A percentile compares a stretch with the other conserved stretches of the same genome.
phyloP scores from a whole-genome alignment of 37 sponge, comb jelly and placozoan species.

The Cliona cf. orientalis region DNA sequence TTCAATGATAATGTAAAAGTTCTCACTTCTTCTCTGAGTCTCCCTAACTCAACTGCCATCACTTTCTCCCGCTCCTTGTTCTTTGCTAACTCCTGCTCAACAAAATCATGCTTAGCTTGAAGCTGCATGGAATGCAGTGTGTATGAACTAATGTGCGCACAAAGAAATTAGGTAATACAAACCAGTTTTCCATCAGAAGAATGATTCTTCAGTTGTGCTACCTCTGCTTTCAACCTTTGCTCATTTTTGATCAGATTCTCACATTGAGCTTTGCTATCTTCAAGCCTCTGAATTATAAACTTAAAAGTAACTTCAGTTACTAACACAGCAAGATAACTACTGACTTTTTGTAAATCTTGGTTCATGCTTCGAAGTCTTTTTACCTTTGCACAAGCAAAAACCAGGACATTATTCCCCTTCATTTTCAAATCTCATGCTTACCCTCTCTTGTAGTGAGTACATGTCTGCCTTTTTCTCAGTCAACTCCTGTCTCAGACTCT shows the following conservation, averaged over 20 bases:
- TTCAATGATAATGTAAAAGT: too few relatives aligned
- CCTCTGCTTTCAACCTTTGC: conserved; percentile 17
- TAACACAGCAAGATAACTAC: neutral
- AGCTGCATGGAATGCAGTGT: neutral
- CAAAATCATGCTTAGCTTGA: conserved; percentile 6
- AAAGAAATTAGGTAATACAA: neutral
- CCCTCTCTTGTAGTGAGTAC: conserved; percentile 23
- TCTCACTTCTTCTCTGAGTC: conserved; percentile 12
- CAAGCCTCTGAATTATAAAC: conserved; percentile 6
- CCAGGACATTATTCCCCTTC: too few relatives aligned
- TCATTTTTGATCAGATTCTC: neutral
- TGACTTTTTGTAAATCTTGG: conserved; percentile 31
- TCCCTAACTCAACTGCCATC: conserved; percentile 12
- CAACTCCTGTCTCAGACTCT: conserved; percentile 4
- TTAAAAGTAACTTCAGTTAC: neutral
- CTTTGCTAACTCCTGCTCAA: conserved; percentile 9
- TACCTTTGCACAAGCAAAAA: conserved; percentile 2
- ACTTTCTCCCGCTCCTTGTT: conserved; percentile 12
- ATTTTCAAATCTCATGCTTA: neutral
- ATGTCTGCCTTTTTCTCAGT: conserved; percentile 3
- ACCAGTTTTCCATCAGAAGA: conserved; percentile 18
- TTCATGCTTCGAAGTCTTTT: conserved; percentile 3
- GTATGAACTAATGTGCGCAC: neutral
- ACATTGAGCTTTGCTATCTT: conserved; percentile 1
- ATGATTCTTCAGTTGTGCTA: conserved; percentile 14